A percentile compares a stretch with the other conserved stretches of the same genome.
phyloP scores from a whole-genome alignment of 2,888 invertebrate genomes.

The Nomada ruficornis region DNA sequence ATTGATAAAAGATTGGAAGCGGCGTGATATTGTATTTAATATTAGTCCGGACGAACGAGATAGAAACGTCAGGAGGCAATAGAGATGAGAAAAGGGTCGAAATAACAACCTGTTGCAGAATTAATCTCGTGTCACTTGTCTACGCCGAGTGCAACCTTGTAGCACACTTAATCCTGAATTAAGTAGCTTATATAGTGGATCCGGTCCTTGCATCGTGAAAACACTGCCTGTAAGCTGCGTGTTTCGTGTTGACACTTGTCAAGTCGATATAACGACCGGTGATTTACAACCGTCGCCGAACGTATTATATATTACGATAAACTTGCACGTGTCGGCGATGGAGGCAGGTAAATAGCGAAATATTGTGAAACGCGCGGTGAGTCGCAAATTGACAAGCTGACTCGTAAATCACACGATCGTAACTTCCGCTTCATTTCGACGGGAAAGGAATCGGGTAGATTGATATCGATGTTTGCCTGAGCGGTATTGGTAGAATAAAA shows the following conservation, averaged over 20 bases:
- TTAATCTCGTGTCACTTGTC: slow-evolving; percentile 54
- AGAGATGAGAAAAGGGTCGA: slow-evolving; percentile 8
- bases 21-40: neutral
- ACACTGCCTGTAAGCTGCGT: slow-evolving; percentile 41
- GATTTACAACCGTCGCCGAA: slow-evolving; percentile 31
- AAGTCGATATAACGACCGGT: slow-evolving; percentile 25
- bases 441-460: slow-evolving; percentile 15
- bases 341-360: slow-evolving; percentile 22
- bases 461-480: neutral
- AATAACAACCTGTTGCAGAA: slow-evolving; percentile 47
- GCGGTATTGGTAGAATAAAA: no score
- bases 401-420: slow-evolving; percentile 18
- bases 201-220: slow-evolving; percentile 11
- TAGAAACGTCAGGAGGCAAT: neutral
- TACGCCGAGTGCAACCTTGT: slow-evolving; percentile 22
- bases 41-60: neutral
- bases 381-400: slow-evolving; percentile 9
- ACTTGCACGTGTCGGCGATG: neutral
- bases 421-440: slow-evolving; percentile 16
- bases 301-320: slow-evolving; percentile 21
- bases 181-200: slow-evolving; percentile 58
- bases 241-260: slow-evolving; percentile 58
- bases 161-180: slow-evolving; percentile 57
- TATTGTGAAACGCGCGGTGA: slow-evolving; percentile 2
- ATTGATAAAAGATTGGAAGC: slow-evolving; percentile 5